Percentiles rank a stretch among this genome's conserved stretches.
Conservation (phyloP, 2,888 invertebrate genomes). For the Glaucopsyche alexis region DNA sequence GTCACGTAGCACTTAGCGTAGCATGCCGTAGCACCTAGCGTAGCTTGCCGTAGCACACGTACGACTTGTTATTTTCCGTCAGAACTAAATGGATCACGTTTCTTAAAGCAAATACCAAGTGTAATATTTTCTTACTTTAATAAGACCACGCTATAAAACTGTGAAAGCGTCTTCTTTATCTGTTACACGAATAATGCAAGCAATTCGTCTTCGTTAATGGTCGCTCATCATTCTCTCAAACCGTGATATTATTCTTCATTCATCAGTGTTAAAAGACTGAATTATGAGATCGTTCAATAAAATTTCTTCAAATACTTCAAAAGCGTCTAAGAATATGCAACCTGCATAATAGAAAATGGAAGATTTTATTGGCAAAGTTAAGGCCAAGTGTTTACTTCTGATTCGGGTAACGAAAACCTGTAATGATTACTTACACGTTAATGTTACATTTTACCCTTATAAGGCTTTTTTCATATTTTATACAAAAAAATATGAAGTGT, state of each 20-base stretch:
- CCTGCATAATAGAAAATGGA: background rate
- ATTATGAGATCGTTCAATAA: conserved; percentile 37
- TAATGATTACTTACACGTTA: too few relatives aligned
- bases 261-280: conserved; percentile 53
- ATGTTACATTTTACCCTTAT: too few relatives aligned
- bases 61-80: background rate
- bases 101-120: background rate
- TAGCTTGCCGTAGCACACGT: background rate
- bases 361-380: background rate
- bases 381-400: background rate
- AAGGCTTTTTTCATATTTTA: too few relatives aligned
- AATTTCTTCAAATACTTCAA: conserved; percentile 17
- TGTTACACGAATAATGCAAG: conserved; percentile 59
- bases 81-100: conserved; percentile 11
- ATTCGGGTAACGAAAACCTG: too few relatives aligned
- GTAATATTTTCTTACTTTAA: conserved; percentile 45
- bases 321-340: background rate
- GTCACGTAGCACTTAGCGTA: background rate
- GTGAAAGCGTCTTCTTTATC: conserved; percentile 65
- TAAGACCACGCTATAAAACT: conserved; percentile 58
- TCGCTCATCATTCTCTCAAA: conserved; percentile 56
- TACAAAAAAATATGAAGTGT: too few relatives aligned
- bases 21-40: background rate
- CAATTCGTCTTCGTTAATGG: conserved; percentile 59
- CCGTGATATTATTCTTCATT: conserved; percentile 56